phyloP scores from a whole-genome alignment of 2,113 vertebrate genomes.

The Cyphotilapia sp. region DNA sequence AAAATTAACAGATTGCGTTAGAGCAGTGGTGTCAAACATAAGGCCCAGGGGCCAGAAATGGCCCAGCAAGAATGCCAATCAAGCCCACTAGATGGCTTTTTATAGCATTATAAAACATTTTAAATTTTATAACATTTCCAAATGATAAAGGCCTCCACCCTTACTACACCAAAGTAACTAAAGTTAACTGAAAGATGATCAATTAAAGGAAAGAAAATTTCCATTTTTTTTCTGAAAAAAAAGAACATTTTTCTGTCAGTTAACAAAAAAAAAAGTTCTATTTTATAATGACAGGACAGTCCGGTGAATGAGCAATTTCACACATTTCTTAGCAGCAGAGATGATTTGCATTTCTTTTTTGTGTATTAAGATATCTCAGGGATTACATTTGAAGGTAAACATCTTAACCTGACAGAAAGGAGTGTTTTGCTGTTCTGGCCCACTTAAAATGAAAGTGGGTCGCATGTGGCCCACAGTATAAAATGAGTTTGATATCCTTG shows the following conservation, averaged over 20 bases:
- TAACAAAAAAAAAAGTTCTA: background rate
- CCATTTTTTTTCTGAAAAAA: background rate
- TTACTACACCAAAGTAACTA: background rate
- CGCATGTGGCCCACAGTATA: rapidly evolving
- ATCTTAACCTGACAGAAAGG: background rate
- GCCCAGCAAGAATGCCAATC: background rate
- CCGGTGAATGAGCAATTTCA: background rate
- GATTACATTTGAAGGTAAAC: background rate
- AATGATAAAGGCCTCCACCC: background rate
- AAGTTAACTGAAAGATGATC: background rate
- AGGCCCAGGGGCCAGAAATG: background rate
- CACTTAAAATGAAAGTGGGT: background rate
- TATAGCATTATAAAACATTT: background rate
- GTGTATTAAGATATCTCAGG: rapidly evolving
- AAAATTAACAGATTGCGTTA: background rate
- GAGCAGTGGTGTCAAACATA: background rate
- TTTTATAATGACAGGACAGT: background rate
- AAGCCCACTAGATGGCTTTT: background rate
- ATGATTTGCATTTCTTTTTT: background rate
- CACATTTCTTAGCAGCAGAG: background rate
- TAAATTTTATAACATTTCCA: rapidly evolving
- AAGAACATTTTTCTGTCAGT: rapidly evolving
- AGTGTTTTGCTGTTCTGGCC: background rate
- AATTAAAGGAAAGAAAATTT: background rate
- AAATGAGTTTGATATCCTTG: background rate